phyloP scores from a whole-genome alignment of 2,888 invertebrate genomes.

The Graphium colonna region DNA sequence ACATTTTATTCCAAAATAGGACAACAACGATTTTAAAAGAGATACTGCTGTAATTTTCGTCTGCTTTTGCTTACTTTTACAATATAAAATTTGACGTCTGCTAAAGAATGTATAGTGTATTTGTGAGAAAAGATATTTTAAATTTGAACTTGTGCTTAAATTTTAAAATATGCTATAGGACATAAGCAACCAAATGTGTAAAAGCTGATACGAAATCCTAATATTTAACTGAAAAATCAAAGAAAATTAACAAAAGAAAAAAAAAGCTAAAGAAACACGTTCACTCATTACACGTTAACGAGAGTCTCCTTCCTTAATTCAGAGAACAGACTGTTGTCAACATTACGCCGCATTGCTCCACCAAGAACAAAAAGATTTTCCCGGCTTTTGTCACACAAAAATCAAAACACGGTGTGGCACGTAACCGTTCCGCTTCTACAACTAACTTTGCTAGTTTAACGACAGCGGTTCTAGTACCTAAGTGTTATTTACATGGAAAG shows the following conservation, averaged over 20 bases:
- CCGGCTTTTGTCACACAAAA: constrained; percentile 8
- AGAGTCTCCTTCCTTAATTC: not conserved
- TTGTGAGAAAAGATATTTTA: not conserved
- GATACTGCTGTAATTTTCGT: too few species aligned
- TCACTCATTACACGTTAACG: too few species aligned
- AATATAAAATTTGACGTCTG: too few species aligned
- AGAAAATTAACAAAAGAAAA: not conserved
- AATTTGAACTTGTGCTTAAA: too few species aligned
- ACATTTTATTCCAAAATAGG: too few species aligned
- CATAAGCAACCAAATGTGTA: too few species aligned
- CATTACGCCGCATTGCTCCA: constrained; percentile 1
- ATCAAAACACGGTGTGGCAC: constrained; percentile 8
- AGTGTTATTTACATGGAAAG: constrained; percentile 21
- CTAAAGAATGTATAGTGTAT: too few species aligned
- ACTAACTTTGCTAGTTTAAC: constrained; percentile 20
- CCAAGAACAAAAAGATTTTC: constrained; percentile 1
- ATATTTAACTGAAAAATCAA: too few species aligned
- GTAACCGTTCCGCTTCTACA: constrained; percentile 7
- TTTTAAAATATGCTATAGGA: too few species aligned
- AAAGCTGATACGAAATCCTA: too few species aligned
- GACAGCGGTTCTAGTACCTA: constrained; percentile 14
- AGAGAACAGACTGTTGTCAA: not conserved
- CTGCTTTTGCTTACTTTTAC: too few species aligned
- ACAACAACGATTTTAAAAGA: too few species aligned
- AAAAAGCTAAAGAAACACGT: not conserved